Evolutionary conservation across 2,888 invertebrate genomes (phyloP).

Genomic region (Acronicta aceris): DNA sequence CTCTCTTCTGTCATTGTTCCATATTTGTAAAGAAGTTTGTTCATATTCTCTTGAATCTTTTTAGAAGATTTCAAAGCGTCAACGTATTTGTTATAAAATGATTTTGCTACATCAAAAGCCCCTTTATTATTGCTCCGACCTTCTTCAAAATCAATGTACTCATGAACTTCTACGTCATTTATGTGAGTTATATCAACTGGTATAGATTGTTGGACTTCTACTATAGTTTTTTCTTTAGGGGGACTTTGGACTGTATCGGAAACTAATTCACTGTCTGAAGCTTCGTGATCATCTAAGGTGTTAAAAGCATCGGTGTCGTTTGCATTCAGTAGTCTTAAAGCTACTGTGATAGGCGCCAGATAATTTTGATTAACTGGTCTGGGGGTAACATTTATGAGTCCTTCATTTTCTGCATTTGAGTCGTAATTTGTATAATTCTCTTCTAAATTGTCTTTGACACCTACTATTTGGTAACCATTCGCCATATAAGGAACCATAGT

Average conservation of each 20-base stretch:
- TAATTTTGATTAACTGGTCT: conserved; percentile 88
- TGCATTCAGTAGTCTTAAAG: conserved; percentile 85
- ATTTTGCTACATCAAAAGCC: conserved; percentile 68
- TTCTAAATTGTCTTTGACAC: conserved; percentile 70
- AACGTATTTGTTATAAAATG: conserved; percentile 76
- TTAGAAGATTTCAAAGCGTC: conserved; percentile 78
- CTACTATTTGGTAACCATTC: conserved; percentile 83
- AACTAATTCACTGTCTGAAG: conserved; percentile 79
- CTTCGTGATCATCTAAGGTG: conserved; percentile 77
- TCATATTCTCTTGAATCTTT: conserved; percentile 73
- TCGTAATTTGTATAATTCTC: conserved; percentile 61
- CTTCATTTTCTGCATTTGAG: conserved; percentile 56
- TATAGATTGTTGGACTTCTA: conserved; percentile 91
- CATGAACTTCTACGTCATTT: conserved; percentile 83
- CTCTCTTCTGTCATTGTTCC: conserved; percentile 76
- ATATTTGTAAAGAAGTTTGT: conserved; percentile 69
- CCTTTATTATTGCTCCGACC: conserved; percentile 75
- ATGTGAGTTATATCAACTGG: conserved; percentile 87
- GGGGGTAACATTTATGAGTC: conserved; percentile 85
- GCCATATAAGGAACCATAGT: conserved; percentile 83
- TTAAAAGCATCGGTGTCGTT: conserved; percentile 80
- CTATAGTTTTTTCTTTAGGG: conserved; percentile 84
- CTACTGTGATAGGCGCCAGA: conserved; percentile 90
- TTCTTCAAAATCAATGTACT: conserved; percentile 82
- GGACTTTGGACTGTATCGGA: conserved; percentile 77